A percentile compares a stretch with the other conserved stretches of the same genome.
phyloP scores from a whole-genome alignment of 1,140 invertebrate species.

The Ditylenchus dipsaci region DNA sequence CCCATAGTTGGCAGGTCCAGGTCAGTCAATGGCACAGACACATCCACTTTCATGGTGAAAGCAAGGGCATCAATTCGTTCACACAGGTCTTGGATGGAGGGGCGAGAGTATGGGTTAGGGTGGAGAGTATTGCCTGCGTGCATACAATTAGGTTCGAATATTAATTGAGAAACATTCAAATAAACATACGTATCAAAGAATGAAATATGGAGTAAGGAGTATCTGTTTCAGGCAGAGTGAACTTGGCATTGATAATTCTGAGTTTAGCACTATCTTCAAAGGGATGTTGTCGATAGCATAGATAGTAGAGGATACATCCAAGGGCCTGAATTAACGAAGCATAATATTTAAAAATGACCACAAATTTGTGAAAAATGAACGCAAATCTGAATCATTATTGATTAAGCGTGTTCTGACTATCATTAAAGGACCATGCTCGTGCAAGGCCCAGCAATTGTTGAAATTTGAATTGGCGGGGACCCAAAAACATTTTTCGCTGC shows the following conservation, averaged over 20 bases:
- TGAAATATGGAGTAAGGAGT: conserved; percentile 77
- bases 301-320: conserved; percentile 85
- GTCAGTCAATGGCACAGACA: conserved; percentile 11
- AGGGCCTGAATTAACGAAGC: conserved; percentile 66
- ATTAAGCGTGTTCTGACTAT: no score
- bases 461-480: no score
- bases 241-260: conserved; percentile 90
- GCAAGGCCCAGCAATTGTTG: no score
- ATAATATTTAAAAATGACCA: no score
- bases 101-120: conserved; percentile 73
- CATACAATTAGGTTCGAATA: no score
- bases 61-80: conserved; percentile 75
- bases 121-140: conserved; percentile 63
- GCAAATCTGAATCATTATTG: no score
- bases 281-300: conserved; percentile 89
- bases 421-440: no score
- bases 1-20: conserved; percentile 7
- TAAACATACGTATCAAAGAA: conserved; percentile 75
- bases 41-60: conserved; percentile 10
- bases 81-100: conserved; percentile 72
- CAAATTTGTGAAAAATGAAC: no score
- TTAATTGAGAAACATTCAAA: background rate
- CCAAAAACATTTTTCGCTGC: no score
- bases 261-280: conserved; percentile 94
- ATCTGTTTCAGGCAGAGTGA: conserved; percentile 74